Conservation (phyloP, 2,888 invertebrate genomes). For the Abrostola tripartita region DNA sequence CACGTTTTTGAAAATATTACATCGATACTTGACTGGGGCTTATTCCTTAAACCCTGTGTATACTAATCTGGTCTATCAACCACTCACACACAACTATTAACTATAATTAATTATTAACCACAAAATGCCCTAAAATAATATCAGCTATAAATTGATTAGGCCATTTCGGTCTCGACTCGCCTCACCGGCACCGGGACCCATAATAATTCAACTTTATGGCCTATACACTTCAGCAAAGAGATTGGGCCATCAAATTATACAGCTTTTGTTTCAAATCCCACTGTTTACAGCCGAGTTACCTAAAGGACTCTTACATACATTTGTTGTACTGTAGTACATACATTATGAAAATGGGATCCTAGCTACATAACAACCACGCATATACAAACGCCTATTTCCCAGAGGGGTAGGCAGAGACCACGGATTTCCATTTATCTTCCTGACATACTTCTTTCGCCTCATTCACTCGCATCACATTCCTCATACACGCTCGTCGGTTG, state of each 20-base stretch:
- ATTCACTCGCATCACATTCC: too few species aligned
- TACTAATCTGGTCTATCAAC: too few species aligned
- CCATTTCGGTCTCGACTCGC: constrained; percentile 20
- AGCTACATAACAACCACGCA: too few species aligned
- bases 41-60: too few species aligned
- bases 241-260: constrained; percentile 49
- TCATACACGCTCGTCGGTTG: too few species aligned
- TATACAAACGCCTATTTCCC: too few species aligned
- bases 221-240: constrained; percentile 20
- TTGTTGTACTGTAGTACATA: not conserved
- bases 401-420: too few species aligned
- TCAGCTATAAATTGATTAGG: constrained; percentile 19
- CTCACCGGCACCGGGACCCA: constrained; percentile 20
- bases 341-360: too few species aligned
- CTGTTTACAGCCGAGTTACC: not conserved
- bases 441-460: too few species aligned
- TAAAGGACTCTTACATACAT: not conserved
- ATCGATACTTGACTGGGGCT: too few species aligned
- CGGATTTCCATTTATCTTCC: too few species aligned
- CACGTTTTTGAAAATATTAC: too few species aligned
- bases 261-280: not conserved
- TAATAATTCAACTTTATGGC: constrained; percentile 30
- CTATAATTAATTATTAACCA: not conserved
- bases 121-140: constrained; percentile 15
- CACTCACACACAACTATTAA: constrained; percentile 1